Evolutionary conservation across 2,797 vertebrate species (phyloP), one percentile per base, ranked within the genome.

Genomic region (Pseudochaenichthys georgianus): DNA sequence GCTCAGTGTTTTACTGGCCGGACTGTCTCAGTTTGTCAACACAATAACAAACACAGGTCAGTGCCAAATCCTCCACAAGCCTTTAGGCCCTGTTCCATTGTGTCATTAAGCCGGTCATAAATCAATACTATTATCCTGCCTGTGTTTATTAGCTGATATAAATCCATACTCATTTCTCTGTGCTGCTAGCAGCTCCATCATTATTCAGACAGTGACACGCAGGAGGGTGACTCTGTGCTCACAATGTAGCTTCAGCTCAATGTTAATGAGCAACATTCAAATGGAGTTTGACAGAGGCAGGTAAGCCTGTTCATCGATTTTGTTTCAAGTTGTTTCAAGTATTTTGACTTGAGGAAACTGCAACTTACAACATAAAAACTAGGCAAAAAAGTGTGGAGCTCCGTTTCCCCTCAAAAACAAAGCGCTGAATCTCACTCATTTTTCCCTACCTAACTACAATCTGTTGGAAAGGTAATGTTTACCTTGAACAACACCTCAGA

Each of bases 71-170:
- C 54, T 73, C 34, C 31, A 16, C 13, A 28, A 76, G 78, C 78
- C 84, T 67, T 55, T 23, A 66, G 83, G 82, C 68, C 58, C 64
- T 71, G 78, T 81, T 84, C 83, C 81, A 84, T 21, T 78, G 81
- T 87, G 67, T 76, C 83, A 87, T 81, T 81, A 84, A 81, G 75
- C 70, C 65, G 23, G 66, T 57, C 79, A 69, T 87, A 75, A 87
- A 89, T 89, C 87, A 82, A 90, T 89, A 74, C 75, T 31, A 81
- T 86, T 82, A 83, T 81, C 83, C 76, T 16, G 83, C 53, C 70
- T 45, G 76, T 82, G 82, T 87, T 86, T 90, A 84, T 88, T 81
- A 81, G 77, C 69, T 64, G 69, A 73, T 81, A 80, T 82, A 84
- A 88, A 88, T 88, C 87, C 75, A 88, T 87, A 82, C 70, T 86